Evolutionary conservation across 2,888 invertebrate species (phyloP).

Genomic region (Polia nebulosa): DNA sequence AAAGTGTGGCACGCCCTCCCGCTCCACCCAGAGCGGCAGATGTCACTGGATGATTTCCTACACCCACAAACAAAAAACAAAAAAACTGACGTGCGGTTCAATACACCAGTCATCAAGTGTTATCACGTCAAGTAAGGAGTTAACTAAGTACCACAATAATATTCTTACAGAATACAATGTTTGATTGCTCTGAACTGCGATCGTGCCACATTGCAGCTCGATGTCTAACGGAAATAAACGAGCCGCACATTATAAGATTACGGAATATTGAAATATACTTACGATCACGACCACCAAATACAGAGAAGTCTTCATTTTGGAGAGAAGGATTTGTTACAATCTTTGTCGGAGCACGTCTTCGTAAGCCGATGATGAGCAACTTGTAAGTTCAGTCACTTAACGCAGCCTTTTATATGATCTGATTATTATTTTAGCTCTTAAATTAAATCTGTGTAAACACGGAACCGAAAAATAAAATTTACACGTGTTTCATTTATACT

Average conservation of each 20-base stretch:
- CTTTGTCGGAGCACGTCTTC: conserved; percentile 10
- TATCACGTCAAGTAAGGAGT: too few relatives aligned
- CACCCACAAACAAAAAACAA: too few relatives aligned
- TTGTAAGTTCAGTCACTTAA: conserved; percentile 4
- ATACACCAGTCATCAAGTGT: background rate
- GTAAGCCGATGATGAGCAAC: conserved; percentile 17
- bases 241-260: background rate
- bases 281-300: conserved; percentile 17
- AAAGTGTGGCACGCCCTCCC: too few relatives aligned
- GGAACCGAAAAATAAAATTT: conserved; percentile 10
- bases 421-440: conserved; percentile 23
- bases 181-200: background rate
- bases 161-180: background rate
- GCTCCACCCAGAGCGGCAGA: too few relatives aligned
- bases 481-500: background rate
- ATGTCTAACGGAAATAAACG: background rate
- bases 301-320: conserved; percentile 27
- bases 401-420: conserved; percentile 34
- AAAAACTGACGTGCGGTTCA: too few relatives aligned
- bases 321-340: conserved; percentile 2
- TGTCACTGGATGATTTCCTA: too few relatives aligned
- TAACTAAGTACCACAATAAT: background rate
- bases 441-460: conserved; percentile 7
- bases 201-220: background rate
- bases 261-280: conserved; percentile 19